Evolutionary conservation across 2,797 vertebrate genomes (phyloP).

Genomic region (Diglossa cyanea): DNA sequence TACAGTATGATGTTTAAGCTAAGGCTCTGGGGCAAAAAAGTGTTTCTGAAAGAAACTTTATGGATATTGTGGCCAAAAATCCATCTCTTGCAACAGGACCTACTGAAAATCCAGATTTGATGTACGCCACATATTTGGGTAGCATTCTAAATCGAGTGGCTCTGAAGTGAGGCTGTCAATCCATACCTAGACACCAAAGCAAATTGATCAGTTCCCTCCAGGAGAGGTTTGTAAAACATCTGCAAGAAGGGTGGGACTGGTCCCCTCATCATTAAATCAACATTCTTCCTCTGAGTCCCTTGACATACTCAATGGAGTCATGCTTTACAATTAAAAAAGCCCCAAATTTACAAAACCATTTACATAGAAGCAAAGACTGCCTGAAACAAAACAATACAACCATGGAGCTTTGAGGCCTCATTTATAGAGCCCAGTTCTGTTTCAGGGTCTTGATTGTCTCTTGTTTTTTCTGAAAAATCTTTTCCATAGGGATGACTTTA

Average conservation of each 20-base stretch:
- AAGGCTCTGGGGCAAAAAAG: neutral
- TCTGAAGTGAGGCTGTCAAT: neutral
- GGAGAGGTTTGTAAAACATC: neutral
- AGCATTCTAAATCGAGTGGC: neutral
- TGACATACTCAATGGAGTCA: neutral
- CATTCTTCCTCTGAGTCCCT: neutral
- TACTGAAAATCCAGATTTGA: neutral
- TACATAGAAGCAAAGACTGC: neutral
- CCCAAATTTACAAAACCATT: neutral
- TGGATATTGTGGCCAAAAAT: neutral
- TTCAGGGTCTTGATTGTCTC: neutral
- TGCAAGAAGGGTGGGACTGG: neutral
- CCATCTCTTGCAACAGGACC: neutral
- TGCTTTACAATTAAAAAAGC: neutral
- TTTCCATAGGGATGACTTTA: neutral
- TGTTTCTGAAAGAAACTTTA: neutral
- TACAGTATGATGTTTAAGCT: neutral
- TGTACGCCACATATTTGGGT: rapidly evolving
- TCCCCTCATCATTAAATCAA: neutral
- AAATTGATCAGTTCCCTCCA: neutral
- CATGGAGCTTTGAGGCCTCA: neutral
- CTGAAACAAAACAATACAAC: neutral
- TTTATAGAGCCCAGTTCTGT: neutral
- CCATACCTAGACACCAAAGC: neutral
- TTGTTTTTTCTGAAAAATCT: neutral